phyloP scores from a whole-genome alignment of 30 jellyfish, hydroid and myxozoan genomes.

The Pseudorhiza aurosa region DNA sequence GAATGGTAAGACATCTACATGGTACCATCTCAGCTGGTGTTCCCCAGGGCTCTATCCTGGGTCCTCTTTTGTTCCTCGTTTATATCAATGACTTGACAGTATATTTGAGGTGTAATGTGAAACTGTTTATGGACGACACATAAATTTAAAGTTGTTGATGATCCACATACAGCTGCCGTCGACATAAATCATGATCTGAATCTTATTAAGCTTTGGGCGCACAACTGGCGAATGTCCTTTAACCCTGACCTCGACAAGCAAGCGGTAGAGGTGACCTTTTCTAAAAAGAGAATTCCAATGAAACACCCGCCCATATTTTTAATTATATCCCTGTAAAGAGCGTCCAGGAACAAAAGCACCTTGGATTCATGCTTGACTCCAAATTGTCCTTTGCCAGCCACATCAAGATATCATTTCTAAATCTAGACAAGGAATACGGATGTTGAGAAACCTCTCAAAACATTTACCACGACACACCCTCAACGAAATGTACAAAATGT shows the following conservation, averaged over 20 bases:
- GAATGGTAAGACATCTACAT: conserved; percentile 37
- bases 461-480: neutral
- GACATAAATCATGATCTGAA: conserved; percentile 27
- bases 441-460: neutral
- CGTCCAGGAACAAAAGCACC: conserved; percentile 9
- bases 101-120: no score
- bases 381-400: neutral
- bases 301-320: conserved; percentile 7
- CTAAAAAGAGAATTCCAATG: conserved; percentile 8
- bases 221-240: no score
- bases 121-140: no score
- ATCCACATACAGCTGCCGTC: conserved; percentile 28
- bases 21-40: no score
- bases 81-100: no score
- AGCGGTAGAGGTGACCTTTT: conserved; percentile 9
- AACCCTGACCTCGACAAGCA: conserved; percentile 7
- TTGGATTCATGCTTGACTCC: neutral
- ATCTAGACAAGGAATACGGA: neutral
- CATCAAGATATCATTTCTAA: conserved; percentile 2
- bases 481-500: conserved; percentile 7
- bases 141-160: conserved; percentile 43
- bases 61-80: no score
- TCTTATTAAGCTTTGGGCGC: neutral
- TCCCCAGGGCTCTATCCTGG: no score
- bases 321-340: conserved; percentile 1